Evolutionary conservation across 2,113 vertebrate species (phyloP).

Genomic region (Cavia porcellus): DNA sequence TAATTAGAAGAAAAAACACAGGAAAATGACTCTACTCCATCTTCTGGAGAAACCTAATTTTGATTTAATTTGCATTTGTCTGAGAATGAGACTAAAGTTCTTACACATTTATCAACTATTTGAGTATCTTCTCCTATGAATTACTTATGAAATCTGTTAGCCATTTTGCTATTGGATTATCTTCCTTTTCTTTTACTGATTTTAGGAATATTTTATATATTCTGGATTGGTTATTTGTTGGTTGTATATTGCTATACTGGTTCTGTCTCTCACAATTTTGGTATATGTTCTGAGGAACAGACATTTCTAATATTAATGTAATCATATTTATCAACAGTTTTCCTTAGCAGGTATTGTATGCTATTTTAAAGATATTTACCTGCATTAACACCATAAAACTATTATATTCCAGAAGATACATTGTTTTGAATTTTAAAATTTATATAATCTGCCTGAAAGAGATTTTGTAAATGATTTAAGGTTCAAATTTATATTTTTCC

Average conservation of each 20-base stretch:
- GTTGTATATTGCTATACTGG: background rate
- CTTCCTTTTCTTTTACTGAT: background rate
- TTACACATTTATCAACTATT: background rate
- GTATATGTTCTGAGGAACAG: background rate
- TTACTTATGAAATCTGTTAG: background rate
- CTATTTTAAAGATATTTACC: background rate
- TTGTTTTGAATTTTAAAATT: constrained; percentile 14
- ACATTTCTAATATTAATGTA: constrained; percentile 31
- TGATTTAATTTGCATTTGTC: background rate
- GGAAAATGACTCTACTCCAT: background rate
- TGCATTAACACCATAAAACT: background rate
- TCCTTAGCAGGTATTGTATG: background rate
- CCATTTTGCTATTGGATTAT: background rate
- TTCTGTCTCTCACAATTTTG: background rate
- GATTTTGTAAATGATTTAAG: constrained; percentile 31
- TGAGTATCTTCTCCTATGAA: background rate
- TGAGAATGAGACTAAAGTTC: background rate
- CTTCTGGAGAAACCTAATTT: background rate
- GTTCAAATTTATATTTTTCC: background rate
- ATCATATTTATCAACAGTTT: background rate
- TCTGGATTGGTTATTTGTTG: background rate
- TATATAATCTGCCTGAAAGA: background rate
- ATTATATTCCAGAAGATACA: background rate
- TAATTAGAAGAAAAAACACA: background rate
- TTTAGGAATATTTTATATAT: background rate